phyloP scores from a whole-genome alignment of 2,888 invertebrate genomes.

The Drosophila prolongata region DNA sequence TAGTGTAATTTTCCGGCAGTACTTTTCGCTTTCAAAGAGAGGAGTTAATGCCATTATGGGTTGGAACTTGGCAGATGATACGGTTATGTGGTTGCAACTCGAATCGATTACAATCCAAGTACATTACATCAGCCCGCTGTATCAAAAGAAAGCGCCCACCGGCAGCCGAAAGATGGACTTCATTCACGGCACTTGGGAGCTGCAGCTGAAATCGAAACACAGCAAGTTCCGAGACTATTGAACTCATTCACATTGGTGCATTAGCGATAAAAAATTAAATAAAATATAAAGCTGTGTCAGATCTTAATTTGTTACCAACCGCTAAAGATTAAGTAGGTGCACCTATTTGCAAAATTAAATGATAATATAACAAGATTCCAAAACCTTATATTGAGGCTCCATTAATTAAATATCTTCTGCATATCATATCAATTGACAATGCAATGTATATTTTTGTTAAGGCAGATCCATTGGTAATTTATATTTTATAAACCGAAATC shows the following conservation, averaged over 20 bases:
- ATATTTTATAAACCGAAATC: no score
- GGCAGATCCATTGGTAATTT: no score
- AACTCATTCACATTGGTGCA: conserved; percentile 22
- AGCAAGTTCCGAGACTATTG: conserved; percentile 18
- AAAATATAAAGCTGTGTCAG: not conserved
- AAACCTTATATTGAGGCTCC: no score
- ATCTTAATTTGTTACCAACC: no score
- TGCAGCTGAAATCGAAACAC: conserved; percentile 11
- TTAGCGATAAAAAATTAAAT: not conserved
- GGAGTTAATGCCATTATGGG: conserved; percentile 32
- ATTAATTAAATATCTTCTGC: no score
- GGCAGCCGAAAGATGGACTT: conserved; percentile 24
- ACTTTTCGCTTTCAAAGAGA: conserved; percentile 31
- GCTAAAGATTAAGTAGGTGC: no score
- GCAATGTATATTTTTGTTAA: no score
- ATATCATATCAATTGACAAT: no score
- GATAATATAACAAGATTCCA: no score
- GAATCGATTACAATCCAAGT: conserved; percentile 15
- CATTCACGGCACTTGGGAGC: conserved; percentile 21
- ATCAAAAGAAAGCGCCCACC: conserved; percentile 37
- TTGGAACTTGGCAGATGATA: conserved; percentile 18
- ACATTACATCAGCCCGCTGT: conserved; percentile 34
- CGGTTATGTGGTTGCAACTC: conserved; percentile 26
- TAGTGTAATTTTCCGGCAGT: conserved; percentile 14
- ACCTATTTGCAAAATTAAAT: no score